These are phyloP conservation scores for Burhinus oedicnemus DNA, from an alignment of 2,113 vertebrate species.

Conservation along the genomic window DNA sequence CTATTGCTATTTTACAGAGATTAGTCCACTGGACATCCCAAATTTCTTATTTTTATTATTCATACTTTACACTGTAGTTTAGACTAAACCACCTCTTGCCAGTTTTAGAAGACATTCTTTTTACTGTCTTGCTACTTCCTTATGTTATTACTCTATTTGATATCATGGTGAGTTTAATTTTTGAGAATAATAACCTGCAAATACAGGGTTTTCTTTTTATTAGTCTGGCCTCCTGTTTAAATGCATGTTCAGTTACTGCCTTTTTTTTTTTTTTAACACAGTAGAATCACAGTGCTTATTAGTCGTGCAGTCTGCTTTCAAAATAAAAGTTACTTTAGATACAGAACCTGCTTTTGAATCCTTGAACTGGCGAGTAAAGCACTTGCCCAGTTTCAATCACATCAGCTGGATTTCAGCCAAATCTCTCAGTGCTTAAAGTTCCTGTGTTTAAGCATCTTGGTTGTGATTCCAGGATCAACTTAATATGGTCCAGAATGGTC, in stretches of 20 bases:
- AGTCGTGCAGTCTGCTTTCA: neutral
- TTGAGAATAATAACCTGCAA: neutral
- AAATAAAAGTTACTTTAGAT: neutral
- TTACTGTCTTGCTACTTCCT: neutral
- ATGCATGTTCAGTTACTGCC: neutral
- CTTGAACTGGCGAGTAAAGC: neutral
- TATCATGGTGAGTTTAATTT: neutral
- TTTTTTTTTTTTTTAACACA: neutral
- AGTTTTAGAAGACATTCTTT: conserved; percentile 38
- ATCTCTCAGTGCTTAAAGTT: neutral
- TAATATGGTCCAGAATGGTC: neutral
- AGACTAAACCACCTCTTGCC: conserved; percentile 43
- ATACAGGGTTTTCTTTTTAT: neutral
- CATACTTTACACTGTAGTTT: conserved; percentile 49
- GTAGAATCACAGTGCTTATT: neutral
- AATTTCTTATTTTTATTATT: conserved; percentile 65
- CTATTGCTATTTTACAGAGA: conserved; percentile 58
- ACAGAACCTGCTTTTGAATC: neutral
- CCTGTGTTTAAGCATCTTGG: neutral
- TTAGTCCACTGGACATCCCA: conserved; percentile 32
- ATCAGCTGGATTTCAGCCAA: neutral
- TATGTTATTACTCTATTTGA: neutral
- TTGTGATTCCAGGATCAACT: neutral
- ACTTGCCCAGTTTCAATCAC: neutral
- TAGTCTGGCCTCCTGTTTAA: neutral